Percentiles rank a stretch among this genome's conserved stretches.
Conservation (phyloP, 2,888 invertebrate species). For the Chrysolina oricalcia region DNA sequence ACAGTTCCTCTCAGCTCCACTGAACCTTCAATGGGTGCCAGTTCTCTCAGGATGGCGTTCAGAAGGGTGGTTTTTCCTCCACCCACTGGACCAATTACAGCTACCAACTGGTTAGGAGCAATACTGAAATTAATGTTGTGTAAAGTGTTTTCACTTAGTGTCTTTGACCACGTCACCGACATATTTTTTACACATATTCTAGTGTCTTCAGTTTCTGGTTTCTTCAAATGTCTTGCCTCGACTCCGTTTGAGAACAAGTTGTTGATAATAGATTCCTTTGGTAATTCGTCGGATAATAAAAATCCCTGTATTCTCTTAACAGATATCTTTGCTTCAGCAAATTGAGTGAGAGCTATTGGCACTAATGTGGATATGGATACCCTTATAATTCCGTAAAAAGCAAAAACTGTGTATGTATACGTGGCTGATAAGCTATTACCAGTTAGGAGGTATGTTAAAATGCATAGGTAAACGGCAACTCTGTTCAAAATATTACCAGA, state of each 20-base stretch:
- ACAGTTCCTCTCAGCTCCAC: conserved; percentile 80
- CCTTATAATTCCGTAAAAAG: conserved; percentile 81
- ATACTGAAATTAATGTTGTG: conserved; percentile 78
- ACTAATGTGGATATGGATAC: conserved; percentile 78
- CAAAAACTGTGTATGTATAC: conserved; percentile 83
- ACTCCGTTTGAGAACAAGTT: background rate
- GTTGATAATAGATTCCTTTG: background rate
- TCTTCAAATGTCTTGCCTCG: too few relatives aligned
- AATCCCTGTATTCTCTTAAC: conserved; percentile 74
- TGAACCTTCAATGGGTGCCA: conserved; percentile 79
- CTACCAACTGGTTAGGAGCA: conserved; percentile 75
- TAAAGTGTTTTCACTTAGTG: conserved; percentile 68
- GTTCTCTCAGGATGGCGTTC: conserved; percentile 79
- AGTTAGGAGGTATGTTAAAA: conserved; percentile 82
- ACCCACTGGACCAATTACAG: conserved; percentile 78
- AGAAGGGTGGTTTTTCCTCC: conserved; percentile 76
- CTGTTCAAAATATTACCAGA: conserved; percentile 85
- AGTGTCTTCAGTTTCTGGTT: too few relatives aligned
- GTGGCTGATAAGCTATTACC: conserved; percentile 75
- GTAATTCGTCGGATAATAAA: conserved; percentile 66
- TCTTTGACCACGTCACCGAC: conserved; percentile 78
- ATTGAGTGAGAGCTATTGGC: conserved; percentile 78
- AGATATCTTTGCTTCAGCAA: conserved; percentile 76
- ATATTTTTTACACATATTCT: conserved; percentile 70
- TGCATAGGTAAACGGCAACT: conserved; percentile 85